Conservation (phyloP, 2,797 vertebrate genomes). For the Nothura maculosa region DNA sequence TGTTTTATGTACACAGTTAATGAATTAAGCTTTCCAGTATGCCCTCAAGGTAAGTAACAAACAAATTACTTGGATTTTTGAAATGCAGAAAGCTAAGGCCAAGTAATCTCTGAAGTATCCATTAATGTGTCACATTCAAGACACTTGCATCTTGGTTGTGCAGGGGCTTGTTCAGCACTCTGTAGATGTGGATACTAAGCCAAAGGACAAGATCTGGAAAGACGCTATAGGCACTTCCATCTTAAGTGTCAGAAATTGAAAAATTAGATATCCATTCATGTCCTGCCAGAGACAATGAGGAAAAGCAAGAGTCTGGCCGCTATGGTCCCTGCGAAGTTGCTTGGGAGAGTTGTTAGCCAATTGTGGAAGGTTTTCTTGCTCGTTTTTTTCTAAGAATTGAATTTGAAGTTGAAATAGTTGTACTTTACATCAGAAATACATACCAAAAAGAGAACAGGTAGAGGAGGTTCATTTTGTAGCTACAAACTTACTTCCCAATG, state of each 20-base stretch:
- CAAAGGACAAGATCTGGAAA: not conserved
- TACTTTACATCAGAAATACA: not conserved
- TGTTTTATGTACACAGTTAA: slow-evolving; percentile 45
- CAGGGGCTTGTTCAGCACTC: not conserved
- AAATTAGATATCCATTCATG: not conserved
- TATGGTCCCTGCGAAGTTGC: not conserved
- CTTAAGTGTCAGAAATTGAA: not conserved
- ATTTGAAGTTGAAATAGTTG: not conserved
- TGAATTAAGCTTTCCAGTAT: slow-evolving; percentile 35
- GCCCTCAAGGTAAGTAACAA: slow-evolving; percentile 33
- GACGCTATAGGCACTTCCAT: not conserved
- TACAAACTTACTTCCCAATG: not conserved
- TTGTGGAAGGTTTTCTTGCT: not conserved
- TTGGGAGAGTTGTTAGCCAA: not conserved
- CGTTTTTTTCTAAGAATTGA: not conserved
- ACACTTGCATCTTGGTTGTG: not conserved
- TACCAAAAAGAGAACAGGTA: not conserved
- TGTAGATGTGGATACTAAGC: not conserved
- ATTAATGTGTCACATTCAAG: not conserved
- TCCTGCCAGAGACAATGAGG: not conserved
- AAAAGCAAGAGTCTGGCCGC: not conserved
- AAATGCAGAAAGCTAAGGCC: slow-evolving; percentile 3
- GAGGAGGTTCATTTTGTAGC: not conserved
- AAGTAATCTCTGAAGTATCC: slow-evolving; percentile 23
- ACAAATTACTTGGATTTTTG: slow-evolving; percentile 22